Percentiles rank a stretch among this genome's conserved stretches.
phyloP scores from a whole-genome alignment of 2,888 invertebrate genomes.

The Caenorhabditis sp. region DNA sequence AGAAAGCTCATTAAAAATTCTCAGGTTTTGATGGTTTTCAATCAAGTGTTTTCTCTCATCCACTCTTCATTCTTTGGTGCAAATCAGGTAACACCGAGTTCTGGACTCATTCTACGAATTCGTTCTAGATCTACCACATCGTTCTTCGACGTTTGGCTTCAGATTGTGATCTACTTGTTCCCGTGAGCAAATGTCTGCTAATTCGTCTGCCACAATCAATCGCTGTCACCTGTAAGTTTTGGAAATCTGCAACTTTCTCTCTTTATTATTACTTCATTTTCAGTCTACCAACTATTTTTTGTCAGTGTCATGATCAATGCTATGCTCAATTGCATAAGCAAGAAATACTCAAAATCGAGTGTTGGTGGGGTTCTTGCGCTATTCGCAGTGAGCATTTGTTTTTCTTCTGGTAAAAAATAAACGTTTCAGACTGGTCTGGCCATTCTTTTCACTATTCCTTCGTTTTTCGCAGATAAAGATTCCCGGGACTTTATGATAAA shows the following conservation, averaged over 20 bases:
- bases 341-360: too few species aligned
- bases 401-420: too few species aligned
- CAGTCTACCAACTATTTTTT: not conserved
- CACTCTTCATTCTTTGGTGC: too few species aligned
- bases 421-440: not conserved
- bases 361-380: too few species aligned
- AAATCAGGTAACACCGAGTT: too few species aligned
- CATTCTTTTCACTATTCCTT: not conserved
- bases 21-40: too few species aligned
- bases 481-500: not conserved
- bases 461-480: not conserved
- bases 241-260: too few species aligned
- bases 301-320: not conserved
- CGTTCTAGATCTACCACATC: conserved; percentile 6
- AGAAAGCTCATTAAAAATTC: too few species aligned
- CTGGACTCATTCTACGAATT: too few species aligned
- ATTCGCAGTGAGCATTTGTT: too few species aligned
- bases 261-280: too few species aligned
- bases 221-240: not conserved
- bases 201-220: not conserved
- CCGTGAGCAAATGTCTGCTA: not conserved
- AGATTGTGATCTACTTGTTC: not conserved
- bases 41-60: too few species aligned
- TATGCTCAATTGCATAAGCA: conserved; percentile 37
- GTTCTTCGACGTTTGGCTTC: not conserved